Evolutionary conservation across 1,140 invertebrate species (phyloP).

Genomic region (Oedothorax gibbosus): DNA sequence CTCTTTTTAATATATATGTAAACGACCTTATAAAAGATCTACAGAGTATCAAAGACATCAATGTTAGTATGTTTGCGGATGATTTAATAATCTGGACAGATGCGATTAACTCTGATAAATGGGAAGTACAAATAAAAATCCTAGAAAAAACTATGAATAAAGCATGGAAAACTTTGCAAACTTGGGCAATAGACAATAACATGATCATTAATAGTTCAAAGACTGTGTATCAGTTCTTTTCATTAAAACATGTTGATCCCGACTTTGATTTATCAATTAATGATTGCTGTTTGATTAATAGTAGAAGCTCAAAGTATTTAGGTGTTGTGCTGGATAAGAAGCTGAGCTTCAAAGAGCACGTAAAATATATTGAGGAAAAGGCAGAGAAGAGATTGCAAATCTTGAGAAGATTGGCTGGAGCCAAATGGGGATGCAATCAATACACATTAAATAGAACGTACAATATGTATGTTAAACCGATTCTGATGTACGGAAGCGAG

Average conservation of each 20-base stretch:
- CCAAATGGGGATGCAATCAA: conserved; percentile 7
- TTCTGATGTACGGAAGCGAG: neutral
- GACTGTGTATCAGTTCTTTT: conserved; percentile 19
- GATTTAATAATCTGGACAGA: conserved; percentile 21
- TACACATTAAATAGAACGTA: conserved; percentile 10
- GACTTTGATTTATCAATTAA: no score
- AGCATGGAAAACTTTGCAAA: neutral
- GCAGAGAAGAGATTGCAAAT: neutral
- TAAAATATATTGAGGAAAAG: neutral
- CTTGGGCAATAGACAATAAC: neutral
- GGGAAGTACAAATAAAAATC: neutral
- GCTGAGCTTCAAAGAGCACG: neutral
- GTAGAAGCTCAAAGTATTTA: neutral
- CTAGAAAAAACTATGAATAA: conserved; percentile 7
- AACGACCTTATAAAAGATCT: neutral
- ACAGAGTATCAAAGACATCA: neutral
- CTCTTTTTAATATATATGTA: conserved; percentile 8
- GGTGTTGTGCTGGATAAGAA: neutral
- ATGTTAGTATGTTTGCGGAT: conserved; percentile 23
- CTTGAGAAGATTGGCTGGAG: conserved; percentile 19
- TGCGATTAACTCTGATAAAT: neutral
- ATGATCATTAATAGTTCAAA: conserved; percentile 10
- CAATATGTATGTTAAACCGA: conserved; percentile 1
- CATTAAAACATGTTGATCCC: neutral
- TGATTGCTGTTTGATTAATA: no score